Percentiles rank a stretch among this genome's conserved stretches.
phyloP scores from a whole-genome alignment of 2,888 invertebrate species.

The Rhagophthalmus giganteus region DNA sequence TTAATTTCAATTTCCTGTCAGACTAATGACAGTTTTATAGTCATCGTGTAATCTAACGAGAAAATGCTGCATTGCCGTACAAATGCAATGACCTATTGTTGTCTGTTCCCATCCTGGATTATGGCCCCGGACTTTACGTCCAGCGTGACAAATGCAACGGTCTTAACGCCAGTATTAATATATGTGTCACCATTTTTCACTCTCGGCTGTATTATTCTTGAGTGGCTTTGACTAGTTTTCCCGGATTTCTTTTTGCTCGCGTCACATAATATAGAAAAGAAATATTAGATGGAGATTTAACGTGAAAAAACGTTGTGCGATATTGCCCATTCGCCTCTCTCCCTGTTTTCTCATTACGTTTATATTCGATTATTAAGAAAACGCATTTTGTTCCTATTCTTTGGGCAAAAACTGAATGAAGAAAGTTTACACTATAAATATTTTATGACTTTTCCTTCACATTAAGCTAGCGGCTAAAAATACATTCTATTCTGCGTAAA shows the following conservation, averaged over 20 bases:
- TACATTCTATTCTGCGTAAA: constrained; percentile 23
- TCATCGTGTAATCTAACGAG: constrained; percentile 6
- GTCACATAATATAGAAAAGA: constrained; percentile 5
- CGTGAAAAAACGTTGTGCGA: constrained; percentile 12
- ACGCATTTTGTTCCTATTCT: constrained; percentile 21
- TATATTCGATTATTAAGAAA: constrained; percentile 22
- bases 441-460: constrained; percentile 28
- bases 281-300: constrained; percentile 11
- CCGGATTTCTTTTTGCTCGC: background rate
- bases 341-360: constrained; percentile 9
- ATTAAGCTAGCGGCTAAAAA: constrained; percentile 25
- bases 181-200: constrained; percentile 13
- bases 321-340: constrained; percentile 17
- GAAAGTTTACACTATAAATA: constrained; percentile 28
- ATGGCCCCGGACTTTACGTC: constrained; percentile 15
- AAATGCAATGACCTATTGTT: constrained; percentile 23
- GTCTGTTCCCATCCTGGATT: constrained; percentile 17
- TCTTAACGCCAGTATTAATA: constrained; percentile 16
- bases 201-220: constrained; percentile 1
- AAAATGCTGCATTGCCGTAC: constrained; percentile 9
- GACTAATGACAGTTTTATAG: too few species aligned
- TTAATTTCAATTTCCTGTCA: too few species aligned
- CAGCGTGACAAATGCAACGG: constrained; percentile 18
- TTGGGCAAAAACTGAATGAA: constrained; percentile 24
- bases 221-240: background rate